These are phyloP conservation scores for Marronus borbonicus DNA, from an alignment of 2,888 invertebrate genomes.

Conservation along the genomic window DNA sequence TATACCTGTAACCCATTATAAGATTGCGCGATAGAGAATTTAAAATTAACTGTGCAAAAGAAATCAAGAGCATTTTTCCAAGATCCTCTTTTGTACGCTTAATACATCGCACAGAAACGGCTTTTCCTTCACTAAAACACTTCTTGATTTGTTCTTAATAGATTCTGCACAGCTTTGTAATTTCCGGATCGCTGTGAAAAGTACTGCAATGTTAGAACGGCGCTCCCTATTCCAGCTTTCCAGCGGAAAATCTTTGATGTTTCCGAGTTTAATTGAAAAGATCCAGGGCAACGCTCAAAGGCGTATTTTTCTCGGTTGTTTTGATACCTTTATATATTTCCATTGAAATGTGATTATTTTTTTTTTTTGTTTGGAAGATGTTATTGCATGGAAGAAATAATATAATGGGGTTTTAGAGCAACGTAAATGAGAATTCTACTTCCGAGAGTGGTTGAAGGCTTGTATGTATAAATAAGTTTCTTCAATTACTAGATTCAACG, in stretches of 20 bases:
- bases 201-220: neutral
- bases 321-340: neutral
- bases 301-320: neutral
- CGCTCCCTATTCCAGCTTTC: neutral
- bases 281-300: neutral
- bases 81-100: conserved; percentile 12
- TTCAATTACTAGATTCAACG: too few relatives aligned
- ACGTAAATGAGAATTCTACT: too few relatives aligned
- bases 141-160: conserved; percentile 57
- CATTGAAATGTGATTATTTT: too few relatives aligned
- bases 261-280: conserved; percentile 24
- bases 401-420: too few relatives aligned
- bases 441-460: too few relatives aligned
- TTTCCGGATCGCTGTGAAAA: conserved; percentile 47
- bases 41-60: conserved; percentile 15
- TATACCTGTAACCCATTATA: neutral
- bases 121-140: conserved; percentile 47
- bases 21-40: conserved; percentile 21
- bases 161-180: conserved; percentile 54
- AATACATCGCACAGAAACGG: neutral
- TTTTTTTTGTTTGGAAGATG: too few relatives aligned
- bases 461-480: too few relatives aligned
- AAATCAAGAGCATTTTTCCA: conserved; percentile 40
- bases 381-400: too few relatives aligned
- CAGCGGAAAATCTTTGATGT: conserved; percentile 27